phyloP scores from a whole-genome alignment of 2,797 vertebrate species.

The Ibycter americanus region DNA sequence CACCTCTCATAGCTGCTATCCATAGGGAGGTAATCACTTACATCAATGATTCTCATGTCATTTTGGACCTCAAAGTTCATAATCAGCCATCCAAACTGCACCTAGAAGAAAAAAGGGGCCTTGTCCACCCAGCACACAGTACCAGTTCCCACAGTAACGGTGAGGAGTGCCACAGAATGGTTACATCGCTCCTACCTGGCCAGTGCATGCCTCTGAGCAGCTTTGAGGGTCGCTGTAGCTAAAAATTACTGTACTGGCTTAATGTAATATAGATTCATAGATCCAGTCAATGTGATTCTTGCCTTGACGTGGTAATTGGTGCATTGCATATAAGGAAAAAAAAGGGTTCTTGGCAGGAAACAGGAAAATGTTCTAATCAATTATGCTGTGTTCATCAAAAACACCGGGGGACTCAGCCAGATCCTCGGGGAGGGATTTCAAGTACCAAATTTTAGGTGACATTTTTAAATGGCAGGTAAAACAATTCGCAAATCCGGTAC shows the following conservation, averaged over 20 bases:
- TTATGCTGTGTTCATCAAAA: constrained; percentile 1
- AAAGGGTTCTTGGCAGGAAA: neutral
- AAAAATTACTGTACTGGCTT: neutral
- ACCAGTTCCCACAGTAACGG: neutral
- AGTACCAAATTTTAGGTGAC: neutral
- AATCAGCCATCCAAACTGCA: neutral
- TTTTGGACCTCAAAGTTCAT: neutral
- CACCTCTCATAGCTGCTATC: neutral
- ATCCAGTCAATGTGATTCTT: neutral
- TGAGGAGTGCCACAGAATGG: neutral
- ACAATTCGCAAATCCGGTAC: neutral
- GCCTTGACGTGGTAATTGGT: neutral
- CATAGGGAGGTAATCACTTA: neutral
- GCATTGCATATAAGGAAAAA: neutral
- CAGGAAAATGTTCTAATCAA: neutral
- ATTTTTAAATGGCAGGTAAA: neutral
- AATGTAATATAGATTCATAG: neutral
- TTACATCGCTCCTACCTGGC: neutral
- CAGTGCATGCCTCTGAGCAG: neutral
- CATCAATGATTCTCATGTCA: neutral
- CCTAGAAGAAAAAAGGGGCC: neutral
- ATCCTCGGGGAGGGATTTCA: neutral
- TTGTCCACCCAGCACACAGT: neutral
- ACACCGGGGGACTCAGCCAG: neutral
- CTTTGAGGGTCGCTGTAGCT: neutral